Evolutionary conservation across 2,113 vertebrate genomes (phyloP).

Genomic region (Laticauda colubrina): DNA sequence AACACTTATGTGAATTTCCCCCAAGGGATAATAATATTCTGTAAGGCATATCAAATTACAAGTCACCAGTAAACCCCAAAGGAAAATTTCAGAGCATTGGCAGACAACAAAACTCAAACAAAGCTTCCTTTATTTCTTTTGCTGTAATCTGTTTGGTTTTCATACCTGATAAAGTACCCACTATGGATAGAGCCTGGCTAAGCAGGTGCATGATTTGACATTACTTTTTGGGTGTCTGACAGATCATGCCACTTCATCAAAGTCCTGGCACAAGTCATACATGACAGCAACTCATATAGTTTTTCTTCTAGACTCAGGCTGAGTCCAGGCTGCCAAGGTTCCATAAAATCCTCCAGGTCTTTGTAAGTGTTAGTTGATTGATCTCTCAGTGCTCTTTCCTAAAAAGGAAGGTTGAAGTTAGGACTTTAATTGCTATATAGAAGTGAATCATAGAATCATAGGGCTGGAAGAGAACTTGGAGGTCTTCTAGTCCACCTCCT

Average conservation of each 20-base stretch:
- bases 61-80: neutral
- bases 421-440: neutral
- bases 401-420: neutral
- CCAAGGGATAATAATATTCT: neutral
- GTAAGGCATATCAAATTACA: neutral
- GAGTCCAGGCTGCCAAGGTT: neutral
- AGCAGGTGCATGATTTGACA: neutral
- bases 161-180: neutral
- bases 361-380: neutral
- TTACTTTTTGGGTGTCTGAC: neutral
- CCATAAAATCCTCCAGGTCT: neutral
- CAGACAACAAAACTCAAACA: neutral
- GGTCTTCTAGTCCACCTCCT: too few relatives aligned
- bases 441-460: neutral
- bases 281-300: neutral
- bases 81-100: neutral
- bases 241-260: neutral
- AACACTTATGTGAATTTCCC: neutral
- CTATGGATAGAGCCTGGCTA: neutral
- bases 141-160: neutral
- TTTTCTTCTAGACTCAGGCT: neutral
- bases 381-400: neutral
- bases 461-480: too few relatives aligned
- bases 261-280: neutral
- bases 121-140: neutral